phyloP scores from a whole-genome alignment of 2,113 vertebrate species.

The Syngnathus typhle region DNA sequence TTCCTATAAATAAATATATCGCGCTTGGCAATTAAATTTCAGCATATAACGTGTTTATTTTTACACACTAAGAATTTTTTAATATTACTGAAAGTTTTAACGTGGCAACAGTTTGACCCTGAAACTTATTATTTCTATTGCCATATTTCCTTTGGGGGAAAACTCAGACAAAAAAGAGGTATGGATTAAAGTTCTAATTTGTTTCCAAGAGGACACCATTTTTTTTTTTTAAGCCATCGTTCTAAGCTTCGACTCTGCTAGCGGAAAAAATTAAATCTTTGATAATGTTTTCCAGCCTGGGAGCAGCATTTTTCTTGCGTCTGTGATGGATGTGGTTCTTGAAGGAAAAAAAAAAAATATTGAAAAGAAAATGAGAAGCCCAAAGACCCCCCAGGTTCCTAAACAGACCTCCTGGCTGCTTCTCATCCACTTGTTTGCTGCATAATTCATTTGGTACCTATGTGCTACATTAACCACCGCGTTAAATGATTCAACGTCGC shows the following conservation, averaged over 20 bases:
- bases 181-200: not conserved
- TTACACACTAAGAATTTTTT: too few relatives aligned
- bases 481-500: conserved; percentile 31
- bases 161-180: not conserved
- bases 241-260: not conserved
- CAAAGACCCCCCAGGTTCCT: conserved; percentile 9
- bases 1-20: too few relatives aligned
- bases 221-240: not conserved
- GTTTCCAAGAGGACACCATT: not conserved
- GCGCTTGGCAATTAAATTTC: too few relatives aligned
- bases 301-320: conserved; percentile 1
- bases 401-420: conserved; percentile 14
- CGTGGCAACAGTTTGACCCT: not conserved
- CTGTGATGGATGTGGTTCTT: conserved; percentile 3
- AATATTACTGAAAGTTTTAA: not conserved
- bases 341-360: not conserved
- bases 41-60: too few relatives aligned
- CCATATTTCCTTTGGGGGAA: not conserved
- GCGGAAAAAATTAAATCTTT: not conserved
- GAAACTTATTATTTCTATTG: not conserved
- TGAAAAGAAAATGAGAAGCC: conserved; percentile 14
- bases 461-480: conserved; percentile 22
- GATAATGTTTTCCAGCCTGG: not conserved
- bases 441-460: conserved; percentile 32
- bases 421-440: conserved; percentile 32